Base-by-base conservation (phyloP, 1,140 invertebrate species). In the Sweltsa coloradensis region DNA sequence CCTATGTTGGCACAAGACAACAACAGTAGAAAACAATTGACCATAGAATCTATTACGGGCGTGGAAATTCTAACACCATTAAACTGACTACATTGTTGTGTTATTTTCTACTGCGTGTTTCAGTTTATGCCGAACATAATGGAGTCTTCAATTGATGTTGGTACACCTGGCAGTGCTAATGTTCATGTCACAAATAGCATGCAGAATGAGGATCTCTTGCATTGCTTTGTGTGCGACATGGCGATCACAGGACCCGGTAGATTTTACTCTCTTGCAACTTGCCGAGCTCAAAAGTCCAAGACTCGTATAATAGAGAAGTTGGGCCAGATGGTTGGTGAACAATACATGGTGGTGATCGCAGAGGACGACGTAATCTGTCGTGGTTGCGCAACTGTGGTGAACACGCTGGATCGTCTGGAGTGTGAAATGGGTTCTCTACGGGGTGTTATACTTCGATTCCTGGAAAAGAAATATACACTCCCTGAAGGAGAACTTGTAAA, bases 341-440 rank as follows among this genome's bases (percentile, higher is more conserved):
- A 61, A 45, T 69, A 67, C 18, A 61, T 69, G 57, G 58, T 69
- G 36, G 59, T 69, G 2, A 62, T 68, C 49, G 61, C 64, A 1
- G 63, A 69, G 49, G 62, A 68, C 47, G 67, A 69, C 52, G 53
- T 66, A 3, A 67, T 69, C 50, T 69, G 67, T 53, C 54, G 64
- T 22, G 61, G 58, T 19, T 69, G 67, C 51, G 62, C 63, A 3
- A 61, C 59, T 44, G 55, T 67, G 19, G 59, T 69, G 18, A 68
- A 67, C 45, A 64, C 57, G 2, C 49, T 69, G 7, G 67, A 69
- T 50, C 47, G 60, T 19, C 47, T 67, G 3, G 66, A 69, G 51
- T 52, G 34, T 29, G 65, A 68, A 45, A 56, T 62, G 47, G 52
- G 46, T 27, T 57, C 52, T 9, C 34, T 63, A 3, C 55, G 57